Evolutionary conservation across 1,140 invertebrate genomes (phyloP).

Genomic region (Ceratitis capitata): DNA sequence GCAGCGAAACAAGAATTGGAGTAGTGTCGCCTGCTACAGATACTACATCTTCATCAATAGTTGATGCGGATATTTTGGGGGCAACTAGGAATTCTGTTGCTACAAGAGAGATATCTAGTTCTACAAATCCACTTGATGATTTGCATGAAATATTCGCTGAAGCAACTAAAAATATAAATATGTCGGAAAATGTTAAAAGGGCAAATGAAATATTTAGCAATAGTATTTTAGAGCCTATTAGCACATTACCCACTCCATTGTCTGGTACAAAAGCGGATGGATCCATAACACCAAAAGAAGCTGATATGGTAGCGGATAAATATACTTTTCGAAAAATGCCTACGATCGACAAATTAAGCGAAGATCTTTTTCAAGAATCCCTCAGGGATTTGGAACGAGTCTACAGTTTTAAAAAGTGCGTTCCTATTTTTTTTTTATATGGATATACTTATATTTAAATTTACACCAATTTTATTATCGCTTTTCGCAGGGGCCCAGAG

Average conservation of each 20-base stretch:
- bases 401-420: slow-evolving; percentile 56
- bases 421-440: not conserved
- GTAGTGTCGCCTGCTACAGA: not conserved
- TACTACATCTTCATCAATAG: not conserved
- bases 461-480: not conserved
- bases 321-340: slow-evolving; percentile 49
- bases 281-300: not conserved
- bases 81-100: not conserved
- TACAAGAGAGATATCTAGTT: not conserved
- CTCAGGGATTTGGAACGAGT: slow-evolving; percentile 51
- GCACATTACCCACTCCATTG: not conserved
- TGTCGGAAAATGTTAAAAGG: not conserved
- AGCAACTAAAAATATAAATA: not conserved
- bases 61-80: not conserved
- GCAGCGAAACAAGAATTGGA: not conserved
- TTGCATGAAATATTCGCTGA: slow-evolving; percentile 63
- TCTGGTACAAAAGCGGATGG: not conserved
- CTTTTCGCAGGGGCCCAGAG: slow-evolving; percentile 67
- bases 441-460: too few relatives aligned
- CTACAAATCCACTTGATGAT: slow-evolving; percentile 38
- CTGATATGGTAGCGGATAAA: not conserved
- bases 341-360: slow-evolving; percentile 59
- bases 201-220: not conserved
- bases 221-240: slow-evolving; percentile 41
- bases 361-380: slow-evolving; percentile 57